phyloP scores from a whole-genome alignment of 2,888 invertebrate genomes.

The Synanthedon tipuliformis region DNA sequence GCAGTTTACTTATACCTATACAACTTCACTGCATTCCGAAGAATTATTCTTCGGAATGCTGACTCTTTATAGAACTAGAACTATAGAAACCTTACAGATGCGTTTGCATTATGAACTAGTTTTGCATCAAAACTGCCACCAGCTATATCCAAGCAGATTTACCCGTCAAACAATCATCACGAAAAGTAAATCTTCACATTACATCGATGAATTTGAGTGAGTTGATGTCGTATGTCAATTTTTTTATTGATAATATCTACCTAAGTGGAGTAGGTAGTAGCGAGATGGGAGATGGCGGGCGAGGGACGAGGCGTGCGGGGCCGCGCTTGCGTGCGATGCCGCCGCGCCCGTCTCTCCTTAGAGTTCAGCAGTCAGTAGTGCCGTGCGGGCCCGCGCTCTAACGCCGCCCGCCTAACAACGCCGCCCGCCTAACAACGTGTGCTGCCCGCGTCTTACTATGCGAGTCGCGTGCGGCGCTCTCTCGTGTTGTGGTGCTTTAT shows the following conservation, averaged over 20 bases:
- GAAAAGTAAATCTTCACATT: too few relatives aligned
- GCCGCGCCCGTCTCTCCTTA: slow-evolving; percentile 42
- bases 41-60: too few relatives aligned
- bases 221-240: slow-evolving; percentile 49
- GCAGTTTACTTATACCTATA: too few relatives aligned
- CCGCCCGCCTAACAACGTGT: slow-evolving; percentile 15
- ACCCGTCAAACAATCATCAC: too few relatives aligned
- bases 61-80: too few relatives aligned
- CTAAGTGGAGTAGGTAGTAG: slow-evolving; percentile 46
- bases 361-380: slow-evolving; percentile 38
- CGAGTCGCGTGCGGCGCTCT: slow-evolving; percentile 50
- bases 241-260: slow-evolving; percentile 70
- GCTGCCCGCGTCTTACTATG: slow-evolving; percentile 35
- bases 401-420: slow-evolving; percentile 20
- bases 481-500: slow-evolving; percentile 64
- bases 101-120: too few relatives aligned
- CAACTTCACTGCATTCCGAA: too few relatives aligned
- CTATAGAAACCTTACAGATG: too few relatives aligned
- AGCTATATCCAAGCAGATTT: too few relatives aligned
- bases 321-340: slow-evolving; percentile 47
- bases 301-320: slow-evolving; percentile 9
- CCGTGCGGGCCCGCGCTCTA: slow-evolving; percentile 31
- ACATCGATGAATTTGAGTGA: slow-evolving; percentile 17
- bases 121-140: too few relatives aligned
- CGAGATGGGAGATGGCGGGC: slow-evolving; percentile 45